These are phyloP conservation scores for Panthera uncia DNA, from an alignment of 2,113 vertebrate species.

Conservation along the genomic window DNA sequence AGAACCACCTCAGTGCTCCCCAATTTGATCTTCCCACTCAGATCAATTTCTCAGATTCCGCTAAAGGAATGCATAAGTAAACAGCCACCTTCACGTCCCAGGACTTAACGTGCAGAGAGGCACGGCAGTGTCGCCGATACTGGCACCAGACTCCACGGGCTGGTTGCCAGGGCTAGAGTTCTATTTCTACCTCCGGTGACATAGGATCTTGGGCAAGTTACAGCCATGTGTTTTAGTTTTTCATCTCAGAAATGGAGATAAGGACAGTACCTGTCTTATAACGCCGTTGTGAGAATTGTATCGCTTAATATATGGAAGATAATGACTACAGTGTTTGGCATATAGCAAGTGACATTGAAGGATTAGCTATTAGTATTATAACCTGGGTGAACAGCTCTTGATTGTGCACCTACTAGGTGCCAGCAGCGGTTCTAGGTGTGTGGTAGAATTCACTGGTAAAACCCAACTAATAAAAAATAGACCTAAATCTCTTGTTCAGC, in stretches of 20 bases:
- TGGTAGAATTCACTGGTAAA: background rate
- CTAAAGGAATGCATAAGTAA: slow-evolving; percentile 42
- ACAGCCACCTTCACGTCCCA: background rate
- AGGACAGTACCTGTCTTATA: background rate
- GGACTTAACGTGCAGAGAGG: background rate
- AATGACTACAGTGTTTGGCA: background rate
- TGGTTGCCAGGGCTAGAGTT: background rate
- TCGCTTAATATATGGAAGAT: background rate
- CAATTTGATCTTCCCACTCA: slow-evolving; percentile 37
- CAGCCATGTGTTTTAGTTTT: background rate
- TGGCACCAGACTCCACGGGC: background rate
- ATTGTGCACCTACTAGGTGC: background rate
- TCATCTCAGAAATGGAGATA: background rate
- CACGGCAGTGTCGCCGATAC: fast-evolving
- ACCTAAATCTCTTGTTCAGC: background rate
- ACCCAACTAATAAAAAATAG: background rate
- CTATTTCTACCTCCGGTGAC: background rate
- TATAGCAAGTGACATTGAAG: background rate
- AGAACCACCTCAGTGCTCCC: background rate
- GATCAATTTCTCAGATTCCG: slow-evolving; percentile 33
- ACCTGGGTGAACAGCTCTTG: background rate
- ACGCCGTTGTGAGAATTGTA: background rate
- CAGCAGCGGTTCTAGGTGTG: background rate
- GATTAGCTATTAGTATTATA: background rate
- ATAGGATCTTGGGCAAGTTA: background rate